Conservation (phyloP, 2,797 vertebrate genomes). For the Acropternis orthonyx region DNA sequence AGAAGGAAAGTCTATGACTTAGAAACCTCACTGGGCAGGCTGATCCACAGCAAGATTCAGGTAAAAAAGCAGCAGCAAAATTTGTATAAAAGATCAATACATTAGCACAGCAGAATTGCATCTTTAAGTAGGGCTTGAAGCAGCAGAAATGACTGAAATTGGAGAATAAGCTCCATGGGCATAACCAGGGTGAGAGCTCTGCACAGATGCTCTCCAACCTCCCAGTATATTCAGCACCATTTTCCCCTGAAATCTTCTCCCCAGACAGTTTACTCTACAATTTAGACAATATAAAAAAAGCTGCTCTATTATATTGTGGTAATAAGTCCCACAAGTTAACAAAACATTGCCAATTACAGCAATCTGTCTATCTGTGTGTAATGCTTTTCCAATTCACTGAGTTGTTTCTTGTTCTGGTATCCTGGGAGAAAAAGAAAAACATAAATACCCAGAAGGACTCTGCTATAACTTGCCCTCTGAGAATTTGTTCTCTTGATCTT, state of each 20-base stretch:
- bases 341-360: conserved; percentile 44
- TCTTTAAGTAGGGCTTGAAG: neutral
- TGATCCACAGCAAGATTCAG: neutral
- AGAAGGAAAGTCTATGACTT: neutral
- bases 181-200: neutral
- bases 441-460: conserved; percentile 18
- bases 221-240: neutral
- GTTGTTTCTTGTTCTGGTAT: conserved; percentile 7
- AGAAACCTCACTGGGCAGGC: neutral
- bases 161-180: neutral
- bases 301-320: neutral
- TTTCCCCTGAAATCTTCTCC: neutral
- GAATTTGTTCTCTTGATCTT: conserved; percentile 48
- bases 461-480: conserved; percentile 18
- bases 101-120: neutral
- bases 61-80: neutral
- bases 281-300: neutral
- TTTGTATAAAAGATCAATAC: neutral
- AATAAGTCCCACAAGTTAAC: conserved; percentile 33
- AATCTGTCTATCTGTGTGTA: neutral
- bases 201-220: neutral
- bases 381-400: neutral
- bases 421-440: neutral
- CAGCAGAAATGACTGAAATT: neutral
- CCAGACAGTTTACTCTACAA: neutral